A percentile compares a stretch with the other conserved stretches of the same genome.
Evolutionary conservation across 2,113 vertebrate genomes (phyloP).

Genomic region (Cryptoleucopteryx plumbea): DNA sequence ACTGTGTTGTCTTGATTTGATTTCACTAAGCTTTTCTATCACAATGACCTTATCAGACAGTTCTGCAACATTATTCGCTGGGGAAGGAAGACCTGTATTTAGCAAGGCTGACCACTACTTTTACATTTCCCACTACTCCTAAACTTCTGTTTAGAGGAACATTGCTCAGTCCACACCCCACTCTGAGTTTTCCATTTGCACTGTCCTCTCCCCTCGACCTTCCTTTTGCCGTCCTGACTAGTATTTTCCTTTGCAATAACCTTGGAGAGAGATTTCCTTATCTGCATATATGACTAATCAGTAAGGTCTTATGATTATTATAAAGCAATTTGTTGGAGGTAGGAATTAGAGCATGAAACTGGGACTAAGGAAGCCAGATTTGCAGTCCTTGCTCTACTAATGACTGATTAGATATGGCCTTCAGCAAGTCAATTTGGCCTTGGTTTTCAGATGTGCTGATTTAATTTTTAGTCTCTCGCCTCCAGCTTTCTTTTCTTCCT

Average conservation of each 20-base stretch:
- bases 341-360: slow-evolving; percentile 38
- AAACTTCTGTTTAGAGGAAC: not conserved
- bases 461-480: not conserved
- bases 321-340: slow-evolving; percentile 35
- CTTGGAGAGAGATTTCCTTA: slow-evolving; percentile 11
- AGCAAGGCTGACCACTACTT: not conserved
- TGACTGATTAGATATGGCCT: slow-evolving; percentile 24
- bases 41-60: not conserved
- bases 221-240: not conserved
- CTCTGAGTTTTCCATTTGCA: not conserved
- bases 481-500: slow-evolving; percentile 21
- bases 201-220: not conserved
- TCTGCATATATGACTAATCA: slow-evolving; percentile 28
- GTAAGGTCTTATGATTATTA: slow-evolving; percentile 25
- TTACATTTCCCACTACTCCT: not conserved
- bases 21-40: not conserved
- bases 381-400: slow-evolving; percentile 21
- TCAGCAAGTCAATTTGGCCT: slow-evolving; percentile 27
- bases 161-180: not conserved
- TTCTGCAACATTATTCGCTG: not conserved
- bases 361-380: not conserved
- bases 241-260: not conserved
- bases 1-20: not conserved
- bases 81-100: not conserved
- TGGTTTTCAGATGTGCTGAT: not conserved